Evolutionary conservation across 2,888 invertebrate genomes (phyloP).

Genomic region (Strigamia maritima): DNA sequence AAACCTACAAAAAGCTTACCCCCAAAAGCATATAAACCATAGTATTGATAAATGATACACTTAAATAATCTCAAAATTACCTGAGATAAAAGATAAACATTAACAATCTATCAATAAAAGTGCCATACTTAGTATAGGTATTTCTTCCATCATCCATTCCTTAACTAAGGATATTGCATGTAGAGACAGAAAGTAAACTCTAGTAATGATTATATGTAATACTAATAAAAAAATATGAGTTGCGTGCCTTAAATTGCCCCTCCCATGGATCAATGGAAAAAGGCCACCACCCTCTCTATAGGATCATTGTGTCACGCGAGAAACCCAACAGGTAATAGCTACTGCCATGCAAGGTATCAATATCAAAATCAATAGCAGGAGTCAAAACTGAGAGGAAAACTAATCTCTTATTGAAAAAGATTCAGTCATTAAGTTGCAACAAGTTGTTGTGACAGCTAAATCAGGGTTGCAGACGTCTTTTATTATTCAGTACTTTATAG

Average conservation of each 20-base stretch:
- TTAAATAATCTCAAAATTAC: background rate
- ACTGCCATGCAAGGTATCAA: background rate
- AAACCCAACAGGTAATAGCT: constrained; percentile 1
- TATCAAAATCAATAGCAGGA: background rate
- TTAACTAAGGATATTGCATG: too few relatives aligned
- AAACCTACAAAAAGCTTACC: too few relatives aligned
- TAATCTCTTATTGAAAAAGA: background rate
- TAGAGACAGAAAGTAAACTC: too few relatives aligned
- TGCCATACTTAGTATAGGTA: background rate
- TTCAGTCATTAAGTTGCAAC: background rate
- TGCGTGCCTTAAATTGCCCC: background rate
- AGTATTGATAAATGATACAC: background rate
- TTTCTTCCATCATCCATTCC: too few relatives aligned
- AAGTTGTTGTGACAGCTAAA: too few relatives aligned
- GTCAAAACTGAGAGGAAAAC: background rate
- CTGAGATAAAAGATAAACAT: background rate
- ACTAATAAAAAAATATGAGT: background rate
- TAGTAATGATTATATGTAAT: too few relatives aligned
- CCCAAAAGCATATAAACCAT: too few relatives aligned
- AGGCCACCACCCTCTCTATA: background rate
- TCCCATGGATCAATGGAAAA: constrained; percentile 3
- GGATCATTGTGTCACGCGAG: background rate
- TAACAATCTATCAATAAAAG: background rate
- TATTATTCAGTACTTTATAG: too few relatives aligned
- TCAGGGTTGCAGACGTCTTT: too few relatives aligned